Conservation (phyloP, 2,888 invertebrate species). For the Adineta ricciae region DNA sequence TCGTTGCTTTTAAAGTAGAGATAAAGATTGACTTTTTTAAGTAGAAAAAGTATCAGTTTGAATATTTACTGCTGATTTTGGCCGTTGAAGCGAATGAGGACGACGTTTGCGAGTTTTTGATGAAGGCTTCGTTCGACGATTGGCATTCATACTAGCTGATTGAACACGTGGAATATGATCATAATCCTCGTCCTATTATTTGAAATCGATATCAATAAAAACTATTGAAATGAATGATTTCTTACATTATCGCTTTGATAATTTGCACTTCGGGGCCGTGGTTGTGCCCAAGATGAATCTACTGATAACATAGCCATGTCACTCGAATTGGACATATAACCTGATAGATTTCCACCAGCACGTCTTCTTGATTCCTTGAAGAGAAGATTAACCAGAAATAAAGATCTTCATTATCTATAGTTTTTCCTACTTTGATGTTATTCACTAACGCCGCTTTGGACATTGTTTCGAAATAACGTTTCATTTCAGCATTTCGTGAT, state of each 20-base stretch:
- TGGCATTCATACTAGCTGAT: background rate
- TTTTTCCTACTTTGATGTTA: constrained; percentile 42
- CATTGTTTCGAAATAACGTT: constrained; percentile 46
- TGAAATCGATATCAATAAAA: background rate
- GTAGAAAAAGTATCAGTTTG: background rate
- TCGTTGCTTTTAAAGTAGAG: background rate
- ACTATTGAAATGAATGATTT: background rate
- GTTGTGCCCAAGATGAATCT: background rate
- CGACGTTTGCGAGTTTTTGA: background rate
- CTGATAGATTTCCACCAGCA: background rate
- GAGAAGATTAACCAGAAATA: too few species aligned
- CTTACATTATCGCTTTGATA: background rate
- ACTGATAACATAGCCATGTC: background rate
- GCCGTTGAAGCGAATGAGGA: background rate
- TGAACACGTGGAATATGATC: background rate
- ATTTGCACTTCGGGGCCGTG: background rate
- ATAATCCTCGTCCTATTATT: background rate
- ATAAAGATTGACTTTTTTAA: background rate
- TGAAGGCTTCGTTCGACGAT: background rate
- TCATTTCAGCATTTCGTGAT: constrained; percentile 43
- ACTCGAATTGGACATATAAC: background rate
- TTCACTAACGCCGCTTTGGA: constrained; percentile 47
- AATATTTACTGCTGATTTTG: background rate
- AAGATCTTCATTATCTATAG: background rate
- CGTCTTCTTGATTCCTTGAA: constrained; percentile 2